These are phyloP conservation scores for Silurus lanzhouensis DNA, from an alignment of 2,797 vertebrate genomes.

Conservation along the genomic window DNA sequence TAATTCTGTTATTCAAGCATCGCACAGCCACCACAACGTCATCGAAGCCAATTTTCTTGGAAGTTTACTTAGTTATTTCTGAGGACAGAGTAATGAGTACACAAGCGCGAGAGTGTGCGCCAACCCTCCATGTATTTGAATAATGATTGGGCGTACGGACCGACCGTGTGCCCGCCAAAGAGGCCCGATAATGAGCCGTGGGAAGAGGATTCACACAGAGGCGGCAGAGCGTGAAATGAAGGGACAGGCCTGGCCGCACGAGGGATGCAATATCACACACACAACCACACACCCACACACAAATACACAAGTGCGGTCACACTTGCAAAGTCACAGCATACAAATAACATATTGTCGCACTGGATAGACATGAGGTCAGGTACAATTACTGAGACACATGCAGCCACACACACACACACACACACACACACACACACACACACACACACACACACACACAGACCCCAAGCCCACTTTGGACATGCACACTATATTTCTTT, in stretches of 20 bases:
- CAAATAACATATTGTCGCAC: conserved; percentile 41
- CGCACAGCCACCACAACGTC: conserved; percentile 56
- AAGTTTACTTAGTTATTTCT: conserved; percentile 62
- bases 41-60: conserved; percentile 54
- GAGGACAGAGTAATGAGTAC: conserved; percentile 66
- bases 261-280: conserved; percentile 61
- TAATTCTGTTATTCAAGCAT: conserved; percentile 56
- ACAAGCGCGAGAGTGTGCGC: conserved; percentile 67
- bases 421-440: background rate
- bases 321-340: conserved; percentile 24
- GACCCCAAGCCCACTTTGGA: conserved; percentile 31
- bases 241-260: conserved; percentile 72
- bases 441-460: background rate
- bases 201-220: conserved; percentile 77
- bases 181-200: conserved; percentile 78
- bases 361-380: conserved; percentile 20
- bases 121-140: conserved; percentile 71
- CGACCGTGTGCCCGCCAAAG: conserved; percentile 68
- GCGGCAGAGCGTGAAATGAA: conserved; percentile 81
- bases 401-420: background rate
- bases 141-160: conserved; percentile 74
- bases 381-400: conserved; percentile 21
- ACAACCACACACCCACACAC: conserved; percentile 24
- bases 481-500: background rate
- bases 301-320: conserved; percentile 44